Base-by-base conservation (phyloP, 53 echinoderm and acorn worm genomes). In the Hippasteria phrygiana region DNA sequence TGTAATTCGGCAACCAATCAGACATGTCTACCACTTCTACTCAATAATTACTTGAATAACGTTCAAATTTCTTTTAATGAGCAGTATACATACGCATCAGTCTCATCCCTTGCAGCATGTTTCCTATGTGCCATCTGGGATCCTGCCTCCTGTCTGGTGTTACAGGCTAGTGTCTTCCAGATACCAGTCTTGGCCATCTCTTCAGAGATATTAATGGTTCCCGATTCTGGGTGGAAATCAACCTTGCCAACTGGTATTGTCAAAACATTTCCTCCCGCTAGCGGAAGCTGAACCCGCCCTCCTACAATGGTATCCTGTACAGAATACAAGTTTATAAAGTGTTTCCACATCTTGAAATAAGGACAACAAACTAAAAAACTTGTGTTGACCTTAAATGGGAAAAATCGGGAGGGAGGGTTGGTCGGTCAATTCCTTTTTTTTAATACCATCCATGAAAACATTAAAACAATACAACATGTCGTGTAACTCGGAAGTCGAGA, bases 181-280 rank as follows among this genome's bases (percentile, higher is more conserved):
- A 89, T 89, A 28, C 88, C 88, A 22, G 93, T 95, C 86, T 96
- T 96, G 42, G 97, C 90, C 97, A 96, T 96, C 74, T 96, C 97
- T 34, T 94, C 95, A 0, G 97, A 95, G 78, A 96, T 96, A 71
- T 96, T 96, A 77, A 96, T 93, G 24, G 92, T 93, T 34, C 88
- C 83, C 0, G 87, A 50, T 12, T 96, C 95, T 4, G 93, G 97
- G 42, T 93, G 90, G 62, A 96, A 96, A 35, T 95, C 87, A 3
- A 96, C 95, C 63, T 96, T 96, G 77, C 92, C 93, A 9, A 96
- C 97, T 0, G 97, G 97, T 90, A 96, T 96, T 73, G 95, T 96
- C 70, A 96, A 77, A 31, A 96, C 86, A 65, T 96, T 96, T 56
- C 97, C 97, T 37, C 91, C 97, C 0, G 97, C 95, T 5, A 96